Base-by-base conservation (phyloP, 1,140 invertebrate genomes). In the Bradynema listronoti region DNA sequence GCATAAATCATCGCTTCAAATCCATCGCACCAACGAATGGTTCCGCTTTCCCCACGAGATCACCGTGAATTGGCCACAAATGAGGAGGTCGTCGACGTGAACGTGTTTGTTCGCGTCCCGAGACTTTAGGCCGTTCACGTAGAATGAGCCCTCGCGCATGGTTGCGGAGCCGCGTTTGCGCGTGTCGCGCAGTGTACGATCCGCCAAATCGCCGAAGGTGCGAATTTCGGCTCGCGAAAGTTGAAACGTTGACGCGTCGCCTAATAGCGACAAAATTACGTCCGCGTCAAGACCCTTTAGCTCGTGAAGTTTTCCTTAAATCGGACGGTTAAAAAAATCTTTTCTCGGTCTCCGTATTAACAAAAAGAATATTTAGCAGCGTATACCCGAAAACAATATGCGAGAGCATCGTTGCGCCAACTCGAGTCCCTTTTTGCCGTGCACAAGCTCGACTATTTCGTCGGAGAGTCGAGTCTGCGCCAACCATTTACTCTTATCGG, bases 381-480 rank as follows among this genome's bases (percentile, higher is more conserved):
- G 7, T 34, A 52, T 57, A 67, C 66, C 69, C 4, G 66, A 32
- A 39, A 78, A 76, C 19, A 76, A 34, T 36, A 71, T 62, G 32
- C 65, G 61, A 14, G 75, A 65, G 33, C 72, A 76, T 29, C 46
- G 49, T 25, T 36, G 29, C 7, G 73, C 75, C 16, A 45, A 55
- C 30, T 73, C 43, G 3, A 76, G 33, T 4, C 63, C 75, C 2
- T 56, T 53, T 55, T 49, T 9, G 24, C 74, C 74, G 51, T 76
- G 74, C 1, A 76, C 73, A 4, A 77, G 27, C 11, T 30, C 14
- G 1, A 69, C 72, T n/a, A 76, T 41, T 57, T 76, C 75, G 22
- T 66, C 61, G 16, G 74, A 75, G 19, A 78, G 36, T 22, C 49
- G 56, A 5, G 55, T 65, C 36, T 78, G 74, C 3, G 68, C 75